Base-by-base conservation (phyloP, 37 sponge, comb jelly and placozoan species). In the Crambe crambe region DNA sequence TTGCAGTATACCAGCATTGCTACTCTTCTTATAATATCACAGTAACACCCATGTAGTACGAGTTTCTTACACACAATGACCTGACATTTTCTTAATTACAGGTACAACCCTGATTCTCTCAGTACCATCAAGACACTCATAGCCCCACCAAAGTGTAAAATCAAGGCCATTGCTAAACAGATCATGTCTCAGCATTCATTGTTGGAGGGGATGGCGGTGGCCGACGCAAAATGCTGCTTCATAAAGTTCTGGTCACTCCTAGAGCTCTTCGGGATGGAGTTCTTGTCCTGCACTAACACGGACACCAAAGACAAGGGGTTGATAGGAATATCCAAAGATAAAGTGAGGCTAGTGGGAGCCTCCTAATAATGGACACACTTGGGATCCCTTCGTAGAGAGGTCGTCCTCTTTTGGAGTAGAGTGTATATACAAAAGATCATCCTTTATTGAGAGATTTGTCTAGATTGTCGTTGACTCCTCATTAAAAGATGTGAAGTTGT, bases 221-320 rank as follows among this genome's bases (percentile, higher is more conserved):
- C 18, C 10, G 86, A 91, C 56, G 91, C 79, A 27, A 91, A 80
- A 77, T 87, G 84, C 59, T 87, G 84, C 69, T 89, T 93, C 75
- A 75, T 95, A 27, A 91, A 95, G 68, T 47, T 95, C 67, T 95
- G 96, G 96, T 87, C 91, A 18, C 68, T 87, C 6, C 58, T 88
- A 43, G 84, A 89, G 27, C 74, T 90, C 37, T 95, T 95, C 73
- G 96, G 96, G 5, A 74, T 86, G 42, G 96, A 95, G 64, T 91
- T 95, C 57, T 65, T 91, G 65, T 95, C 96, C 34, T 89, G 92
- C 39, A 82, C 79, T 1, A 89, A 91, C 31, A 23, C 78, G 31
- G 80, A 77, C 2, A 86, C 84, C 62, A 91, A 91, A 70, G 83
- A 90, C 58, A 91, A 89, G 34, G 89, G 96, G 15, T 63, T 95